A percentile compares a stretch with the other conserved stretches of the same genome.
Evolutionary conservation across 2,888 invertebrate species (phyloP).

Genomic region (Aradus depressus): DNA sequence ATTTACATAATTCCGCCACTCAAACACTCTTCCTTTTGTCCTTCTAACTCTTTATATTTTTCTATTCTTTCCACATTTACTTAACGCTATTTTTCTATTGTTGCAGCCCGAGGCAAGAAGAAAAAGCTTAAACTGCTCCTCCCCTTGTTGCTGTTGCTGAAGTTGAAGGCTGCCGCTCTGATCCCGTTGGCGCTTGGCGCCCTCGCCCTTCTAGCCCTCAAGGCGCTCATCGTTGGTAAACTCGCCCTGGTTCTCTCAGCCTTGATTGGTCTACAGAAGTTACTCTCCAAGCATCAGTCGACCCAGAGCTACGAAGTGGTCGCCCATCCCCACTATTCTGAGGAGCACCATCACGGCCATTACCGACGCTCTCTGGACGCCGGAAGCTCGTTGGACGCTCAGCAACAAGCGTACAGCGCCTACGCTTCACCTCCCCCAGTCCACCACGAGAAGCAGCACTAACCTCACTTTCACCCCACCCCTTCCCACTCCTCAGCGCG

Average conservation of each 20-base stretch:
- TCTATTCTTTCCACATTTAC: neutral
- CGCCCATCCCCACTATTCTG: conserved; percentile 45
- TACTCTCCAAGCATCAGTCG: conserved; percentile 56
- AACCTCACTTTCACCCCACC: conserved; percentile 5
- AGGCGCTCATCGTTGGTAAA: conserved; percentile 73
- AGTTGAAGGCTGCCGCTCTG: conserved; percentile 66
- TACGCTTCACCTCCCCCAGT: conserved; percentile 38
- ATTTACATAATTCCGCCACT: too few relatives aligned
- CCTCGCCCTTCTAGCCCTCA: conserved; percentile 69
- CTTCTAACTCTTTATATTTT: too few relatives aligned
- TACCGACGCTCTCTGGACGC: conserved; percentile 51
- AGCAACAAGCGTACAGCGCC: conserved; percentile 63
- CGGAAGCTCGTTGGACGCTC: too few relatives aligned
- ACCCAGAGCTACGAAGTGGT: conserved; percentile 67
- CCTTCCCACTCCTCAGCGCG: neutral
- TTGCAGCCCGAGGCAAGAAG: conserved; percentile 66
- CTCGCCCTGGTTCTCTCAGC: conserved; percentile 66
- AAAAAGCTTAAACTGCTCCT: conserved; percentile 64
- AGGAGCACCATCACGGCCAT: conserved; percentile 47
- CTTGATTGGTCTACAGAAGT: conserved; percentile 67
- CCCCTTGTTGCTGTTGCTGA: conserved; percentile 62
- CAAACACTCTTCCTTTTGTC: too few relatives aligned
- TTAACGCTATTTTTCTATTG: neutral
- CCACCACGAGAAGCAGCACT: too few relatives aligned
- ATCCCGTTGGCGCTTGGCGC: conserved; percentile 65